These are phyloP conservation scores for Argyrosomus japonicus DNA, from an alignment of 2,113 vertebrate species.

Conservation along the genomic window DNA sequence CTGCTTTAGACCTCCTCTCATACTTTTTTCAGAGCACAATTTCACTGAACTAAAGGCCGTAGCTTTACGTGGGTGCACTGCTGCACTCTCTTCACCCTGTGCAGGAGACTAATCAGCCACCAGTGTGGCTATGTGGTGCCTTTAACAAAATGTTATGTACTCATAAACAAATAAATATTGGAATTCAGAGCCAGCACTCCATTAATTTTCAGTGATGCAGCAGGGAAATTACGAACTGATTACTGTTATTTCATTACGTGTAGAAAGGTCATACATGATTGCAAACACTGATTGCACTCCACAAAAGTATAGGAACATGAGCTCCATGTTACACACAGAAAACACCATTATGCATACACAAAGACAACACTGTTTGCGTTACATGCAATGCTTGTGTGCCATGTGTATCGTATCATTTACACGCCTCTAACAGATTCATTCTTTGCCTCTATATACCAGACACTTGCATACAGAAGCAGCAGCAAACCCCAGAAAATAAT, in stretches of 20 bases:
- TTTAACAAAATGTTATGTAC: background rate
- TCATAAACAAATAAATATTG: background rate
- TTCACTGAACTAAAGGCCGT: too few species aligned
- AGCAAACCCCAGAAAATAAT: background rate
- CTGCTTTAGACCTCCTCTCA: background rate
- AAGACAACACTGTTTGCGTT: background rate
- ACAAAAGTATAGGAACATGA: background rate
- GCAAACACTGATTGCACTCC: background rate
- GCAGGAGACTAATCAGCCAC: background rate
- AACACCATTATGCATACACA: too few species aligned
- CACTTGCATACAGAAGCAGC: background rate
- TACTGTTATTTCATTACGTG: background rate
- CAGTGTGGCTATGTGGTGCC: background rate
- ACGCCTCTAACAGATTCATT: background rate
- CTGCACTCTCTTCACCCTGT: background rate
- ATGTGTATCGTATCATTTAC: background rate
- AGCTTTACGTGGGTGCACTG: too few species aligned
- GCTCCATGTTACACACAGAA: background rate
- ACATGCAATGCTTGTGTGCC: background rate
- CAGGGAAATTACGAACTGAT: background rate
- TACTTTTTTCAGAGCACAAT: background rate
- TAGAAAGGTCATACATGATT: background rate
- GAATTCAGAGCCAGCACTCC: background rate
- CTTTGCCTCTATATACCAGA: background rate
- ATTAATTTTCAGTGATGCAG: background rate